Conservation (phyloP, 2,888 invertebrate species). For the Rhodophaea formosa region DNA sequence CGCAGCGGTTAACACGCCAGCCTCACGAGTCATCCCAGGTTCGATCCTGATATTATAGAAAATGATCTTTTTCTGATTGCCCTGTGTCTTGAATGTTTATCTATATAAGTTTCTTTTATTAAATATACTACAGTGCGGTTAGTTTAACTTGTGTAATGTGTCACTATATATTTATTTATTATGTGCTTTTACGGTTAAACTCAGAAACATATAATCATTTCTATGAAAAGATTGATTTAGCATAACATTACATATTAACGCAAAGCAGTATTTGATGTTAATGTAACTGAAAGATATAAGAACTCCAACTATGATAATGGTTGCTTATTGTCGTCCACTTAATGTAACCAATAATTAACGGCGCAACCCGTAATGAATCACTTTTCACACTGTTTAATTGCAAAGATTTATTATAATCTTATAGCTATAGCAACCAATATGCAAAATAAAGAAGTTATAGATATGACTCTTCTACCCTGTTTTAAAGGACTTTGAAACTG, state of each 20-base stretch:
- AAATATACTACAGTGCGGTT: no score
- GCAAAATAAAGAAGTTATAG: neutral
- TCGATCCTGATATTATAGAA: no score
- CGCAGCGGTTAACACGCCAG: no score
- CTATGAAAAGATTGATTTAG: no score
- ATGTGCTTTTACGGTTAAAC: no score
- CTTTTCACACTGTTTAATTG: slow-evolving; percentile 9
- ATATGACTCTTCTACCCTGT: neutral
- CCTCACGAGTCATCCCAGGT: no score
- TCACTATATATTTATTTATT: no score
- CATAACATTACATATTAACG: neutral
- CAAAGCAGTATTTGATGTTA: neutral
- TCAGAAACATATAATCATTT: no score
- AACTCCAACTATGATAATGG: neutral
- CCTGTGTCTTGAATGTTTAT: no score
- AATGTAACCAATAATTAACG: slow-evolving; percentile 1
- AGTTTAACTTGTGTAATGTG: no score
- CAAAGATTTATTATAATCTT: slow-evolving; percentile 8
- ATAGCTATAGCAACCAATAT: neutral
- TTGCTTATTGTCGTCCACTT: neutral
- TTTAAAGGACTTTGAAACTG: neutral
- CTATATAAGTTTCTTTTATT: no score
- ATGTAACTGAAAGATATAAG: neutral
- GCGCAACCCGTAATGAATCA: slow-evolving; percentile 1
- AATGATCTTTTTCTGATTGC: no score